Conservation (phyloP, 1,140 invertebrate genomes). For the Scaptomyza hsui region DNA sequence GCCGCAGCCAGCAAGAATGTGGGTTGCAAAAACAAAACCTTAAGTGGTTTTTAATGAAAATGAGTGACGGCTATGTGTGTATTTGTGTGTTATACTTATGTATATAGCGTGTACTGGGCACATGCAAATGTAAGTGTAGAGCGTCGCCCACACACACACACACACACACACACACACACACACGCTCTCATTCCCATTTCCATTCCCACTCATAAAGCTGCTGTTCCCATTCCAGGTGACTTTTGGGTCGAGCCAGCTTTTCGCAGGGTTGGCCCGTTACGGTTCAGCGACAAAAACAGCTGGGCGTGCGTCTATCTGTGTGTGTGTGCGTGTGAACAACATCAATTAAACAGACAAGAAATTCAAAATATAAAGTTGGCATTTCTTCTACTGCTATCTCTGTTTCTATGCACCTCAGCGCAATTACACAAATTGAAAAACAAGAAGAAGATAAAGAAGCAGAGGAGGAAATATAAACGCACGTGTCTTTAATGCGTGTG, state of each 20-base stretch:
- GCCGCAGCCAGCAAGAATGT: conserved; percentile 56
- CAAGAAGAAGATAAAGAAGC: not conserved
- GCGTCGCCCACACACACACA: conserved; percentile 45
- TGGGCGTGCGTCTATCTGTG: conserved; percentile 35
- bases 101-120: conserved; percentile 31
- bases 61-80: conserved; percentile 42
- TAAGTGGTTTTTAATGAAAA: conserved; percentile 78
- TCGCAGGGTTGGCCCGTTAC: conserved; percentile 73
- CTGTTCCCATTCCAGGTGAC: conserved; percentile 44
- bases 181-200: conserved; percentile 20
- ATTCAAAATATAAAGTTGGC: conserved; percentile 60
- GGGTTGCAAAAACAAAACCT: conserved; percentile 73
- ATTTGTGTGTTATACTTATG: conserved; percentile 41
- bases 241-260: conserved; percentile 45
- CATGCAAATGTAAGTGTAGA: conserved; percentile 26
- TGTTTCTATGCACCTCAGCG: conserved; percentile 37
- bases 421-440: conserved; percentile 75
- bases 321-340: conserved; percentile 59
- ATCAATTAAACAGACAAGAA: conserved; percentile 62
- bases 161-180: conserved; percentile 31
- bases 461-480: conserved; percentile 13
- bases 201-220: conserved; percentile 28
- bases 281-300: conserved; percentile 60
- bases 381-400: conserved; percentile 45
- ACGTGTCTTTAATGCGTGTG: conserved; percentile 50